phyloP scores from a whole-genome alignment of 2,113 vertebrate species.

The Nesoenas mayeri region DNA sequence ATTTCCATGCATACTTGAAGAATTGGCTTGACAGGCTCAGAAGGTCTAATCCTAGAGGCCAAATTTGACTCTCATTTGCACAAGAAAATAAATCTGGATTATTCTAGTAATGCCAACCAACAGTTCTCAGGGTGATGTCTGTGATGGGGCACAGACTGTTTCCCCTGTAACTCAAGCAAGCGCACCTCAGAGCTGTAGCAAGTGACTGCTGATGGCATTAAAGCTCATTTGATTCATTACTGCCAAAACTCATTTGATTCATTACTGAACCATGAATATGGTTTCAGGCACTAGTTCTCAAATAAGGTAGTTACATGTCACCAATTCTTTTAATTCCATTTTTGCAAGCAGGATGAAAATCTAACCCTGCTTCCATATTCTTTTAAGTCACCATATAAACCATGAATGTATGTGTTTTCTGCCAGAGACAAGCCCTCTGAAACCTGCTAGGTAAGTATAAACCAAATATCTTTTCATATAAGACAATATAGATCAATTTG shows the following conservation, averaged over 20 bases:
- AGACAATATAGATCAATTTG: neutral
- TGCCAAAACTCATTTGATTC: neutral
- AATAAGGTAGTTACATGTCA: neutral
- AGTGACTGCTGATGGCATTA: neutral
- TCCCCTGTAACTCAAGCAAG: neutral
- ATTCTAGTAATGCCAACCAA: neutral
- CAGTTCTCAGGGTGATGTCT: accelerated
- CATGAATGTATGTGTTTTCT: neutral
- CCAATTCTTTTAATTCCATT: neutral
- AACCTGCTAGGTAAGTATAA: neutral
- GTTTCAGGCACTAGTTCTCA: neutral
- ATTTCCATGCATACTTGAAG: neutral
- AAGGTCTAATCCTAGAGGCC: neutral
- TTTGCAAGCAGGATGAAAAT: neutral
- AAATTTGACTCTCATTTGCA: neutral
- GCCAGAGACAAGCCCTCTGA: neutral
- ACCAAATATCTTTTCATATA: neutral
- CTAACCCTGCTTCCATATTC: neutral
- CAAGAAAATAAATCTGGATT: neutral
- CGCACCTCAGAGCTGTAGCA: neutral
- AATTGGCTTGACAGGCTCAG: neutral
- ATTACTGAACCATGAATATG: neutral
- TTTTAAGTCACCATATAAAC: neutral
- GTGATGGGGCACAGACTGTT: accelerated
- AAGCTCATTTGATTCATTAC: neutral